Conservation (phyloP, 2,888 invertebrate species). For the Nysson spinosus region DNA sequence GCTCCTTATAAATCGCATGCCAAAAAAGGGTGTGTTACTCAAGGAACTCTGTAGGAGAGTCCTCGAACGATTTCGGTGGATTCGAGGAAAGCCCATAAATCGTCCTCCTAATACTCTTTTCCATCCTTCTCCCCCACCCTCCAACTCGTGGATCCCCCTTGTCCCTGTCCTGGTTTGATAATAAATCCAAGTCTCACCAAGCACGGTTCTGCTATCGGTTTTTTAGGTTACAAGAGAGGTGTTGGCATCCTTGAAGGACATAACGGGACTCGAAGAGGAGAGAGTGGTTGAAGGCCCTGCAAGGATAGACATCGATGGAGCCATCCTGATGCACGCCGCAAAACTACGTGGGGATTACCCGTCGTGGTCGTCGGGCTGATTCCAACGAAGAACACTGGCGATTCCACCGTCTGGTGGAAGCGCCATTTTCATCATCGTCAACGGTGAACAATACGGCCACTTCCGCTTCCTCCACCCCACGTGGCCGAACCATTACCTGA, state of each 20-base stretch:
- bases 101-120: too few species aligned
- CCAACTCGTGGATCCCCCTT: conserved; percentile 35
- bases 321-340: conserved; percentile 67
- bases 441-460: conserved; percentile 60
- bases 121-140: too few species aligned
- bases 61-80: too few species aligned
- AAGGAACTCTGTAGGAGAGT: too few species aligned
- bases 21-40: too few species aligned
- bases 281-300: conserved; percentile 20
- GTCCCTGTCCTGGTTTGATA: conserved; percentile 4
- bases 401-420: conserved; percentile 47
- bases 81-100: too few species aligned
- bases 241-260: conserved; percentile 5
- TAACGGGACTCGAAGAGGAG: neutral
- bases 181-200: conserved; percentile 27
- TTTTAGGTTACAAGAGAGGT: conserved; percentile 27
- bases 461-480: conserved; percentile 73
- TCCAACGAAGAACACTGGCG: conserved; percentile 64
- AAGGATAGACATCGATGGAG: conserved; percentile 58
- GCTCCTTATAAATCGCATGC: too few species aligned
- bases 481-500: conserved; percentile 75
- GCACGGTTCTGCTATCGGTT: conserved; percentile 11
- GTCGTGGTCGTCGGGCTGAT: conserved; percentile 64
- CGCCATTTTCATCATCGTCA: conserved; percentile 47
- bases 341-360: conserved; percentile 58